Conservation (phyloP, 2,888 invertebrate species). For the Graphium colonna region DNA sequence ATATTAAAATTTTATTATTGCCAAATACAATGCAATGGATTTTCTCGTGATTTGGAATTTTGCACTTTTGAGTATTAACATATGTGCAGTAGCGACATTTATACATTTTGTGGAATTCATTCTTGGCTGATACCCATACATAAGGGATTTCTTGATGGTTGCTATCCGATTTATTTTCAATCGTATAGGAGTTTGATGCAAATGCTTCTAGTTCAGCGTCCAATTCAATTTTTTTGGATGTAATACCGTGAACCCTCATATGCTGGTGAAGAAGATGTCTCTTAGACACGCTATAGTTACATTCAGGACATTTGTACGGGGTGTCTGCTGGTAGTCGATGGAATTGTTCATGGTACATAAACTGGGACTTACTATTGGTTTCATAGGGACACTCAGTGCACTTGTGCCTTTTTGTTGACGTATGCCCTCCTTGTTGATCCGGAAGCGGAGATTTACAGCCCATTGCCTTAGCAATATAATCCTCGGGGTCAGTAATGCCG, state of each 20-base stretch:
- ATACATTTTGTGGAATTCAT: conserved; percentile 88
- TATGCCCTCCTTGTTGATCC: conserved; percentile 36
- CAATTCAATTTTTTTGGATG: conserved; percentile 62
- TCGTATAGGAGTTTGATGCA: conserved; percentile 38
- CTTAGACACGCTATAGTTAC: conserved; percentile 91
- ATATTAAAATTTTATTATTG: conserved; percentile 73
- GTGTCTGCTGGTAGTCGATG: conserved; percentile 85
- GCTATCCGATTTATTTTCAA: conserved; percentile 43
- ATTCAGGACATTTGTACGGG: conserved; percentile 89
- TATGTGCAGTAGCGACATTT: conserved; percentile 92
- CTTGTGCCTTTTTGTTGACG: conserved; percentile 83
- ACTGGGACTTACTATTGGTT: conserved; percentile 92
- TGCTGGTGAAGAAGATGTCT: conserved; percentile 91
- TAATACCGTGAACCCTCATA: conserved; percentile 85
- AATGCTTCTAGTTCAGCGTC: conserved; percentile 63
- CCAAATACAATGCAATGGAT: conserved; percentile 83
- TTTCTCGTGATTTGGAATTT: conserved; percentile 90
- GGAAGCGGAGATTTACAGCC: conserved; percentile 55
- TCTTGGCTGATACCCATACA: conserved; percentile 88
- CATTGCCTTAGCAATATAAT: conserved; percentile 61
- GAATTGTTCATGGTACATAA: conserved; percentile 92
- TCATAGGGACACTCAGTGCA: conserved; percentile 92
- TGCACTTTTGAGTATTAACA: conserved; percentile 88
- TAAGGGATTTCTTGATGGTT: conserved; percentile 83
- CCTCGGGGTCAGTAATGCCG: conserved; percentile 80